A percentile compares a stretch with the other conserved stretches of the same genome.
Conservation (phyloP, 2,113 vertebrate species). For the Lophotis ruficrista region DNA sequence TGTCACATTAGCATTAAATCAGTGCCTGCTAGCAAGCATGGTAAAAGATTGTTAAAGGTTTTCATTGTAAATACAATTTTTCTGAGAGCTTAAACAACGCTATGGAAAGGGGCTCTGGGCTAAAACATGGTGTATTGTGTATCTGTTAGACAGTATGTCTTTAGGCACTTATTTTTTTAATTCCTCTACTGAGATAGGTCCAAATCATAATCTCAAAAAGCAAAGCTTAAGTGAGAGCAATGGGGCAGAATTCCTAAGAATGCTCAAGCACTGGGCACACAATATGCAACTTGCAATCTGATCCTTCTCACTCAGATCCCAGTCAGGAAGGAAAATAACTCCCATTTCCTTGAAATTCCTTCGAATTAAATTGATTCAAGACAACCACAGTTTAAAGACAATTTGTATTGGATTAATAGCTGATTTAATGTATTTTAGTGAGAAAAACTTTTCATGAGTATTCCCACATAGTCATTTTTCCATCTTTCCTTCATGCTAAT, state of each 20-base stretch:
- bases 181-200: background rate
- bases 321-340: background rate
- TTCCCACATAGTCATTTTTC: background rate
- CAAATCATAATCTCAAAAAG: conserved; percentile 1
- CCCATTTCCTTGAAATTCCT: background rate
- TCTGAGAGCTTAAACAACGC: background rate
- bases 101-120: background rate
- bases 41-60: conserved; percentile 2
- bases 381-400: background rate
- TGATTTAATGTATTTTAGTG: background rate
- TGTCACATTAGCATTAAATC: conserved; percentile 33
- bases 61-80: conserved; percentile 31
- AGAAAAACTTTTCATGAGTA: background rate
- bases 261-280: background rate
- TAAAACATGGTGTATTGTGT: background rate
- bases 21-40: background rate
- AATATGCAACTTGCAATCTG: background rate
- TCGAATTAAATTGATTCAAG: background rate
- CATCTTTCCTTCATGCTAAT: background rate
- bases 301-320: background rate
- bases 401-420: background rate
- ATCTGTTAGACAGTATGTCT: background rate
- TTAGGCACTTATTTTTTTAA: conserved; percentile 39
- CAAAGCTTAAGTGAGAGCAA: background rate
- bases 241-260: background rate